Evolutionary conservation across 2,113 vertebrate genomes (phyloP).

Genomic region (Gobiocypris rarus): DNA sequence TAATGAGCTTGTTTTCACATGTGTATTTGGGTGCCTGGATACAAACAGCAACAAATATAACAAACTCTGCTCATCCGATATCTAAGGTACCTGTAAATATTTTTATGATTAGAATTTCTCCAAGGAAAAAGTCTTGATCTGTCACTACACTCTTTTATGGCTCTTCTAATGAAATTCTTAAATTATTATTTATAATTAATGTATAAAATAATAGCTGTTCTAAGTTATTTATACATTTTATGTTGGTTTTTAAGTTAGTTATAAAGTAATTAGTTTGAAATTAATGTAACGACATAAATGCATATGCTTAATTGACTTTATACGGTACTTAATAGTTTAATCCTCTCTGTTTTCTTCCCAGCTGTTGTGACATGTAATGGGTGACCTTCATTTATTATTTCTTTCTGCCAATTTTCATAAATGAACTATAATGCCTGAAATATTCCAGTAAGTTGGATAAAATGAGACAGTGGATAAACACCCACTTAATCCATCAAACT

Average conservation of each 20-base stretch:
- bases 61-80: slow-evolving; percentile 1
- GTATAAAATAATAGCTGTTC: neutral
- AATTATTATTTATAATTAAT: neutral
- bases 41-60: slow-evolving; percentile 55
- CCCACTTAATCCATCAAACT: neutral
- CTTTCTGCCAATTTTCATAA: neutral
- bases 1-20: slow-evolving; percentile 48
- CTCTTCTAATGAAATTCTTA: neutral
- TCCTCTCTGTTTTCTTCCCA: neutral
- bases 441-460: neutral
- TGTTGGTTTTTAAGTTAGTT: neutral
- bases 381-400: neutral
- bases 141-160: neutral
- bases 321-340: neutral
- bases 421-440: neutral
- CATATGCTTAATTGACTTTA: slow-evolving; percentile 5
- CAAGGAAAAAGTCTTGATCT: slow-evolving; percentile 20
- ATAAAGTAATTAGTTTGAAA: slow-evolving; percentile 7
- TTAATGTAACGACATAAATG: neutral
- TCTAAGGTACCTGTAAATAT: slow-evolving; percentile 20
- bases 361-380: neutral
- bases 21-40: slow-evolving; percentile 50
- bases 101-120: slow-evolving; percentile 16
- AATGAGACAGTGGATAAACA: neutral
- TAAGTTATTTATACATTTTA: neutral